Percentiles rank a stretch among this genome's conserved stretches.
These are phyloP conservation scores for Andricus quercusramuli DNA, from an alignment of 2,888 invertebrate genomes.

Conservation along the genomic window DNA sequence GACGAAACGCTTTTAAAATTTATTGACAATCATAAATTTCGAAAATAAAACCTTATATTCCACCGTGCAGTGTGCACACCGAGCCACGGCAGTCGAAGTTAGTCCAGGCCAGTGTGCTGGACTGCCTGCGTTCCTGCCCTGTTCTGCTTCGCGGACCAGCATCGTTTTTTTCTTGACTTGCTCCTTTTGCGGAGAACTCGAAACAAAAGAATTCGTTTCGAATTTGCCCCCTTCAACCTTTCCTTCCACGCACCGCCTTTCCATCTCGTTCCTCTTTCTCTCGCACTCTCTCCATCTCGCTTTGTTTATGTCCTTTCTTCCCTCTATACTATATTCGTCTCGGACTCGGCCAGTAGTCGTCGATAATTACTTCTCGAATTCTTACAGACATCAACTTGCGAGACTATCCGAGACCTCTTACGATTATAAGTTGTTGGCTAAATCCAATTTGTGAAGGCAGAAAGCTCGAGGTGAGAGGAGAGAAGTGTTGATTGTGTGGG, in stretches of 20 bases:
- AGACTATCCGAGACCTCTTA: constrained; percentile 3
- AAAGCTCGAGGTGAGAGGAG: background rate
- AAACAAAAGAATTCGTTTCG: constrained; percentile 76
- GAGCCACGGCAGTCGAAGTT: constrained; percentile 56
- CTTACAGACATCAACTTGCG: constrained; percentile 24
- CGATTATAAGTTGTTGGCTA: constrained; percentile 21
- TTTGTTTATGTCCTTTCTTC: constrained; percentile 51
- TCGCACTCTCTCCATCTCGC: constrained; percentile 53
- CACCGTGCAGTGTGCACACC: constrained; percentile 60
- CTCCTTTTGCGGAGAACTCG: constrained; percentile 72
- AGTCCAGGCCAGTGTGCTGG: constrained; percentile 48
- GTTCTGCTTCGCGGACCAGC: constrained; percentile 57
- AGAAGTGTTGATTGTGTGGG: constrained; percentile 2
- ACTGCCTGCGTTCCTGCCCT: constrained; percentile 47
- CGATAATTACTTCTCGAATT: constrained; percentile 52
- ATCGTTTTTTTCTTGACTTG: constrained; percentile 61
- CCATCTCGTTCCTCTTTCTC: constrained; percentile 46
- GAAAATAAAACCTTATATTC: constrained; percentile 79
- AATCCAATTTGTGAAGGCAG: constrained; percentile 16
- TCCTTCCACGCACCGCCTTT: constrained; percentile 47
- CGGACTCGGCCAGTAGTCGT: constrained; percentile 48
- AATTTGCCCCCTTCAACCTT: constrained; percentile 69
- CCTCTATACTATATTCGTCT: constrained; percentile 27
- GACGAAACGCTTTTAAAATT: constrained; percentile 79
- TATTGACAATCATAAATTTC: constrained; percentile 79